Evolutionary conservation across 2,797 vertebrate species (phyloP), one percentile per base, ranked within the genome.

Genomic region (Chloroceryle inda): DNA sequence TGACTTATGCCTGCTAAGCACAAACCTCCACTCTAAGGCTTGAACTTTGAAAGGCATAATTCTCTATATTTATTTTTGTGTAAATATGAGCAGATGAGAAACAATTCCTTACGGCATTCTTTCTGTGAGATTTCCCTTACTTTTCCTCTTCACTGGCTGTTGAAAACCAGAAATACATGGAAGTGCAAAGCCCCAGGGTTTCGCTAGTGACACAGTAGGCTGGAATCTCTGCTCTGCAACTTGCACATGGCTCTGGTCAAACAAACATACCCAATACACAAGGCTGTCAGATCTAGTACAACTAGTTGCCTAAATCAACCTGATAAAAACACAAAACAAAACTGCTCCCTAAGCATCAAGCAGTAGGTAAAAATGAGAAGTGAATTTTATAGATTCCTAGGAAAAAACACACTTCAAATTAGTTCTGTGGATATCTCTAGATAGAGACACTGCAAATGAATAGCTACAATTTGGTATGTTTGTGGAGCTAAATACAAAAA

Each of bases 1-100:
- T 92, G 94, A 91, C 85, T 94, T 88, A 31, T 87, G 74, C 52
- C 82, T 87, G 71, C 82, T 89, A 92, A 94, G 89, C 67, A 92
- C 75, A 83, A 85, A 77, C 21, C 27, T 73, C 44, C 50, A 63
- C 53, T 85, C 61, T 87, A 91, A 79, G 56, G 49, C 67, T 53
- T 92, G n/a, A 92, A 85, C 55, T 91, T 69, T 77, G 52, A 77
- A 85, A 94, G 42, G 52, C 74, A 19, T 44, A 47, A 73, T 82
- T 87, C 62, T 52, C 76, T 88, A 8, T 58, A 81, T 82, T 84
- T 91, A 74, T 69, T 88, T 88, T 58, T 49, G 33, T 53, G 56
- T 42, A 80, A 92, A 92, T 84, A 88, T 0, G 9, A 94, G 33
- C 75, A 91, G 72, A 91, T 91, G 92, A 92, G 68, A 89, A 94